phyloP scores from a whole-genome alignment of 2,888 invertebrate genomes.

The Octodonta nipae region DNA sequence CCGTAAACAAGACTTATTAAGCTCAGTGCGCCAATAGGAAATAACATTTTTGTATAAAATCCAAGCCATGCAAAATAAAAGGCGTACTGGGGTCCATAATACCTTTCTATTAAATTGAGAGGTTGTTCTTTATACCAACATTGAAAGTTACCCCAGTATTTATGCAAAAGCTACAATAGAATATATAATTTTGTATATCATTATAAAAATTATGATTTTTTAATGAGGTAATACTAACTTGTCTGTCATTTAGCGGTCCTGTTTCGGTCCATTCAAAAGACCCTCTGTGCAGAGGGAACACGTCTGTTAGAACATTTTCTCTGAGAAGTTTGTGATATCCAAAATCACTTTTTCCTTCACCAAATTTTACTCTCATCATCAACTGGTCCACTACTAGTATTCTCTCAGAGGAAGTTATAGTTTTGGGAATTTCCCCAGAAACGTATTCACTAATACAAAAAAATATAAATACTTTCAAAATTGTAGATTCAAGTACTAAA shows the following conservation, averaged over 20 bases:
- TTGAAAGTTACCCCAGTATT: conserved; percentile 44
- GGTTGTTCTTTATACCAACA: conserved; percentile 48
- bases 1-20: neutral
- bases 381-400: conserved; percentile 26
- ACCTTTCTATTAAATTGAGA: conserved; percentile 42
- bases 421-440: conserved; percentile 12
- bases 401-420: conserved; percentile 26
- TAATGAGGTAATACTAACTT: conserved; percentile 25
- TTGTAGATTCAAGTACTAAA: too few relatives aligned
- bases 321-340: conserved; percentile 25
- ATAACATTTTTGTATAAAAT: conserved; percentile 34
- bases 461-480: too few relatives aligned
- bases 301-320: conserved; percentile 22
- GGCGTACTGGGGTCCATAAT: conserved; percentile 43
- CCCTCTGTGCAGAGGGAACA: conserved; percentile 32
- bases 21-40: neutral
- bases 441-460: too few relatives aligned
- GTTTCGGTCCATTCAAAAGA: conserved; percentile 23
- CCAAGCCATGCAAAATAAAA: conserved; percentile 46
- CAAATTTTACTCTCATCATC: conserved; percentile 23
- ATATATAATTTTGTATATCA: too few relatives aligned
- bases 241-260: conserved; percentile 28
- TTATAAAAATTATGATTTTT: too few relatives aligned
- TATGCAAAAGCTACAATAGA: conserved; percentile 39
- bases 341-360: conserved; percentile 18